phyloP scores from a whole-genome alignment of 2,797 vertebrate species.

The Anguilla megastoma region DNA sequence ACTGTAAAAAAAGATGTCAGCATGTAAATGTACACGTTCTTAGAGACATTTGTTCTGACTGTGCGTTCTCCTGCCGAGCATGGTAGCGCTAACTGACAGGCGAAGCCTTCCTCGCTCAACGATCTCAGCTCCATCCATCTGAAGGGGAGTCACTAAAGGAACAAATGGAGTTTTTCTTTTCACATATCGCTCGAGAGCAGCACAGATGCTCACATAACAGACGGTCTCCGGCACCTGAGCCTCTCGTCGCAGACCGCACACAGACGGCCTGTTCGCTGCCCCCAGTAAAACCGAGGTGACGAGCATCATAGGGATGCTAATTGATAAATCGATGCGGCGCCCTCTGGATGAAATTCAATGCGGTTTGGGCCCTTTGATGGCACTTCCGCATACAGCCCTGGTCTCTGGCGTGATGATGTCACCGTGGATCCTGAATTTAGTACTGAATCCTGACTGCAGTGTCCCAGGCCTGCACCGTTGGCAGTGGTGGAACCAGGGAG shows the following conservation, averaged over 20 bases:
- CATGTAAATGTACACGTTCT: neutral
- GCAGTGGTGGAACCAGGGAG: neutral
- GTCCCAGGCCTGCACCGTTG: neutral
- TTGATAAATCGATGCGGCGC: neutral
- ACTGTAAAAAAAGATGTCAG: neutral
- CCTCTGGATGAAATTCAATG: neutral
- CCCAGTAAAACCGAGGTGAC: neutral
- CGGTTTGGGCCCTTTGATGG: neutral
- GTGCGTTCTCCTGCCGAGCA: neutral
- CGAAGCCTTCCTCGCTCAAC: neutral
- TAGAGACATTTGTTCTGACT: neutral
- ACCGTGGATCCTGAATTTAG: neutral
- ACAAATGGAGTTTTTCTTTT: neutral
- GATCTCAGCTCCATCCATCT: neutral
- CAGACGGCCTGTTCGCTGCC: neutral
- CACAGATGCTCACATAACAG: neutral
- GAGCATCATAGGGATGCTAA: neutral
- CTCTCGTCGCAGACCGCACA: neutral
- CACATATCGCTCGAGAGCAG: neutral
- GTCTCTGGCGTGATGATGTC: neutral
- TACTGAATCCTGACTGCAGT: neutral
- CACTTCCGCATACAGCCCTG: neutral
- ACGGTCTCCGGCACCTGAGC: neutral
- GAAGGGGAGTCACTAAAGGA: neutral
- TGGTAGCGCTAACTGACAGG: neutral